Conservation (phyloP, 2,797 vertebrate species). For the Mormyrops attenuatus region DNA sequence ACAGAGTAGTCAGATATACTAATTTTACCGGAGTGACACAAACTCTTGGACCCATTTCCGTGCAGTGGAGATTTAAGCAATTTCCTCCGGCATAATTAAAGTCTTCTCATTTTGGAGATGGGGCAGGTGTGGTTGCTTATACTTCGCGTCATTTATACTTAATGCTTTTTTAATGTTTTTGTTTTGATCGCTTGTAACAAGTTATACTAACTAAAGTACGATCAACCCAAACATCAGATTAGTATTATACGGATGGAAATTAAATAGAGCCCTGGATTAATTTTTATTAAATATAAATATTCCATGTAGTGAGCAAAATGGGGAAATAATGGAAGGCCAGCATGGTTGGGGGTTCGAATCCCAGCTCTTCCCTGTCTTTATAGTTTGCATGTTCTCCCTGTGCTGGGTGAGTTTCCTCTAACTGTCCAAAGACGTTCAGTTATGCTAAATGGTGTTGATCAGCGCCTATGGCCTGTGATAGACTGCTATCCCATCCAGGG, state of each 20-base stretch:
- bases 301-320: background rate
- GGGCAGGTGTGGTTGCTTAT: background rate
- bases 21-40: background rate
- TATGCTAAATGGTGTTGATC: background rate
- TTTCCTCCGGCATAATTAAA: background rate
- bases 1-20: background rate
- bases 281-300: background rate
- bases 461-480: background rate
- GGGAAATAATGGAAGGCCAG: background rate
- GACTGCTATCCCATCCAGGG: background rate
- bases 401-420: background rate
- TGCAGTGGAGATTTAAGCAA: background rate
- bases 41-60: background rate
- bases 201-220: background rate
- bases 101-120: background rate
- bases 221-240: background rate
- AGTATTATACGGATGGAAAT: background rate
- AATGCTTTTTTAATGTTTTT: background rate
- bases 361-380: background rate
- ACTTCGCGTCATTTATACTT: background rate
- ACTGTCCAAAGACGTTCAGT: background rate
- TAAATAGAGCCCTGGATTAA: background rate
- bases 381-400: background rate
- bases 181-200: background rate
- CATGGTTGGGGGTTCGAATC: background rate